Percentiles rank a stretch among this genome's conserved stretches.
Evolutionary conservation across 2,797 vertebrate species (phyloP).

Genomic region (Atherinosoma microstoma): DNA sequence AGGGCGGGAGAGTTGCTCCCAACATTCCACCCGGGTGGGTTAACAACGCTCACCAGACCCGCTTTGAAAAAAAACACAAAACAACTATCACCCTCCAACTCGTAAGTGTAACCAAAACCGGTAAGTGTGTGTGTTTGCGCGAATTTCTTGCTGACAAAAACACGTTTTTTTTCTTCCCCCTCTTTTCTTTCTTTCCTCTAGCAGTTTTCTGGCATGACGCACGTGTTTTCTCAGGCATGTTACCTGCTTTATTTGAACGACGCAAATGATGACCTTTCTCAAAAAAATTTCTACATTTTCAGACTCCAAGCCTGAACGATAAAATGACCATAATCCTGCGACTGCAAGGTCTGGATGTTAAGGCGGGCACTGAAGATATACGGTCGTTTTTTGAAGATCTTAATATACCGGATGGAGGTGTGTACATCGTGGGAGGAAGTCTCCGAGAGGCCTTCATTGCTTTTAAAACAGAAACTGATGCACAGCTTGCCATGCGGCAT

Average conservation of each 20-base stretch:
- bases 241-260: not conserved
- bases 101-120: not conserved
- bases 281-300: conserved; percentile 23
- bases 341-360: conserved; percentile 90
- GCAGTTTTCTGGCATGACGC: not conserved
- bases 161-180: not conserved
- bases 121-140: conserved; percentile 16
- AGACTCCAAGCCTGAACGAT: conserved; percentile 9
- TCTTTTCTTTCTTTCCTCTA: not conserved
- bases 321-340: conserved; percentile 91
- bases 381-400: conserved; percentile 90
- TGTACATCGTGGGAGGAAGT: conserved; percentile 93
- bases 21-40: no score
- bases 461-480: conserved; percentile 89
- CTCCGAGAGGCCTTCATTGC: conserved; percentile 93
- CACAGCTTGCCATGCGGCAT: conserved; percentile 86
- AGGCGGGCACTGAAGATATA: conserved; percentile 91
- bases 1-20: not conserved
- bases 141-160: not conserved
- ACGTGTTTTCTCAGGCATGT: not conserved
- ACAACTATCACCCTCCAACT: not conserved
- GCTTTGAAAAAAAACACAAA: no score
- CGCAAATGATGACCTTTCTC: not conserved
- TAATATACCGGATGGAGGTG: conserved; percentile 92
- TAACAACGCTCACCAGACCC: no score